phyloP scores from a whole-genome alignment of 1,140 invertebrate species.

The Lordiphosa clarofinis region DNA sequence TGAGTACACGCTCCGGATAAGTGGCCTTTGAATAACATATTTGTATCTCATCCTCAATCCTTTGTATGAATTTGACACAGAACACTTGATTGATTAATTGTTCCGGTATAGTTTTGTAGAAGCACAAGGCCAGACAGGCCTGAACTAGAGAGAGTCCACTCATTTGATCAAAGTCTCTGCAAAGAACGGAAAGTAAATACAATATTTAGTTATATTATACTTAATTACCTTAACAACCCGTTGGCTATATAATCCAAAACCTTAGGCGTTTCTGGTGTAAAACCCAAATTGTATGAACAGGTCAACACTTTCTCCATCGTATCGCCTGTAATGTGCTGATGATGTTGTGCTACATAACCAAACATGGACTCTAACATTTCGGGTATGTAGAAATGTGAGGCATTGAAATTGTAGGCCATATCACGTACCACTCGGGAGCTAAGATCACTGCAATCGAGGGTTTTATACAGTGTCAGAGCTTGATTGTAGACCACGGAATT shows the following conservation, averaged over 20 bases:
- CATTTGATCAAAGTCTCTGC: conserved; percentile 81
- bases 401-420: conserved; percentile 72
- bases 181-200: conserved; percentile 3
- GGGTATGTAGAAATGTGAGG: conserved; percentile 74
- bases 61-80: conserved; percentile 81
- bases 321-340: conserved; percentile 78
- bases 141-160: conserved; percentile 80
- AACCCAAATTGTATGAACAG: conserved; percentile 80
- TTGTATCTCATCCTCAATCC: conserved; percentile 81
- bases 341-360: conserved; percentile 77
- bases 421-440: conserved; percentile 79
- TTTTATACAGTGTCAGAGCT: conserved; percentile 52
- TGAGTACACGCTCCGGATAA: conserved; percentile 81
- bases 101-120: conserved; percentile 80
- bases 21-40: conserved; percentile 81
- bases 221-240: conserved; percentile 52
- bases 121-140: conserved; percentile 80
- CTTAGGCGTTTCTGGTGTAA: conserved; percentile 72
- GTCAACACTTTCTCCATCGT: conserved; percentile 80
- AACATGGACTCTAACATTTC: conserved; percentile 79
- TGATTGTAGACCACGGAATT: conserved; percentile 50
- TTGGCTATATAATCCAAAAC: conserved; percentile 61
- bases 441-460: conserved; percentile 54
- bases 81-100: conserved; percentile 81
- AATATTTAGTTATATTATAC: neutral